Evolutionary conservation across 2,797 vertebrate species (phyloP), one percentile per base, ranked within the genome.

Genomic region (Gila robusta): DNA sequence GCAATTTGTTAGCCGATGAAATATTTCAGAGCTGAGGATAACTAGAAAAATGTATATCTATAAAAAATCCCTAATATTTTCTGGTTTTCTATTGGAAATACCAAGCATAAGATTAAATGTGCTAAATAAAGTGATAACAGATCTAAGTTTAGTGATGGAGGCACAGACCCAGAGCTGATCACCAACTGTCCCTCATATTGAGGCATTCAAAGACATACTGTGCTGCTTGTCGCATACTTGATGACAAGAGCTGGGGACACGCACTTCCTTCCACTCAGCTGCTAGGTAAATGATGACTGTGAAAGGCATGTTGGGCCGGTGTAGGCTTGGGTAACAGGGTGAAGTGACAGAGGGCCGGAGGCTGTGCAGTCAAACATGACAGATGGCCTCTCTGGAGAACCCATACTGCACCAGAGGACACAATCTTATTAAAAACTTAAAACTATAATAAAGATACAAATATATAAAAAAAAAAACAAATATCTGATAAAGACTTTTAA

Each of bases 361-460:
- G 66, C 66, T 56, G 80, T 81, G 44, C 80, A 81, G 80, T 81
- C 80, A 71, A 37, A 81, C 80, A 81, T 81, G 80, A 82, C 80
- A 82, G 80, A 82, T 82, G 80, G 80, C 67, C 35, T 82, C 80
- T 70, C 80, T 71, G 80, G 49, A 82, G 80, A n/a, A 39, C 67
- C 67, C 80, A n/a, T 49, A 35, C 62, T n/a, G 26, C 79, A 81
- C 79, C 79, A 69, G 62, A 81, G 44, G 41, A 81, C 64, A 67
- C 21, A 28, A 54, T 71, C 44, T 52, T n/a, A 49, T 12, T 70
- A n/a, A n/a, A n/a, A n/a, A n/a, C n/a, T n/a, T n/a, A n/a, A n/a
- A n/a, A n/a, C n/a, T n/a, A n/a, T n/a, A n/a, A n/a, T n/a, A n/a
- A n/a, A n/a, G n/a, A n/a, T n/a, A n/a, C n/a, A n/a, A n/a, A n/a